Conservation (phyloP, 1,140 invertebrate species). For the Pissodes strobi region DNA sequence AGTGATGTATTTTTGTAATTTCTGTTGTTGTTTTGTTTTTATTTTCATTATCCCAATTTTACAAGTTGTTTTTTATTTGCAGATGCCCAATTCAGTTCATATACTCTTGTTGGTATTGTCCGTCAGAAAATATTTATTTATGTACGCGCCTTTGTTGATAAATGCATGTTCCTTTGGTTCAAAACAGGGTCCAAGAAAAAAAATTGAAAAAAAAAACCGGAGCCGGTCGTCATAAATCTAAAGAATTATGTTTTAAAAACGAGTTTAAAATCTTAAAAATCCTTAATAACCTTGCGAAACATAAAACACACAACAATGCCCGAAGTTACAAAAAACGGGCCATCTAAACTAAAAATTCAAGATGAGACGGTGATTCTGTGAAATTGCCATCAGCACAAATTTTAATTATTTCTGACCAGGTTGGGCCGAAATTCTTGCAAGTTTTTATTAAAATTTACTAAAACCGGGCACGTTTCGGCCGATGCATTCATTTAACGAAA, state of each 20-base stretch:
- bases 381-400: constrained; percentile 37
- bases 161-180: too few species aligned
- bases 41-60: too few species aligned
- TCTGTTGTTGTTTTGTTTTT: too few species aligned
- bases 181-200: too few species aligned
- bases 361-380: constrained; percentile 33
- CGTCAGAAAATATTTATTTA: too few species aligned
- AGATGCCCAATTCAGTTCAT: too few species aligned
- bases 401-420: constrained; percentile 41
- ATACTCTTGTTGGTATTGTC: too few species aligned
- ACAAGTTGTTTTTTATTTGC: too few species aligned
- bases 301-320: constrained; percentile 31
- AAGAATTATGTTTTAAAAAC: constrained; percentile 16
- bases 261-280: constrained; percentile 29
- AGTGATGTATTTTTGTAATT: too few species aligned
- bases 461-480: constrained; percentile 42
- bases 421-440: constrained; percentile 42
- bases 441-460: constrained; percentile 47
- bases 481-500: constrained; percentile 47
- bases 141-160: too few species aligned
- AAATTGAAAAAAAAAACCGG: too few species aligned
- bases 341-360: constrained; percentile 30
- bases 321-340: constrained; percentile 18
- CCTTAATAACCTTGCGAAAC: constrained; percentile 28
- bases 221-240: background rate